Conservation (phyloP, 2,888 invertebrate species). For the Plagodis pulveraria region DNA sequence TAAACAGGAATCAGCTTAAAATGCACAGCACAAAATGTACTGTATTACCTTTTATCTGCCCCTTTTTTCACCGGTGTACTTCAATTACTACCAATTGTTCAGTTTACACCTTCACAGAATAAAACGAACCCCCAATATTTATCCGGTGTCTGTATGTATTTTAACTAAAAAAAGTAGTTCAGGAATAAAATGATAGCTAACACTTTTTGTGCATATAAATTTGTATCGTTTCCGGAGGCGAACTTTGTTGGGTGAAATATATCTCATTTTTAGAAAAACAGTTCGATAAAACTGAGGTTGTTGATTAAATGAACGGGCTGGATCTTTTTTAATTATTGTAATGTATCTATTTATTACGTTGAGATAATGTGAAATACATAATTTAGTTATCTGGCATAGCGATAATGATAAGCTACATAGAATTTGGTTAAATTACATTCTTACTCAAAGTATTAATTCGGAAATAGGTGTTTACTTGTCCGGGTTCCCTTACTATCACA, state of each 20-base stretch:
- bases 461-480: too few relatives aligned
- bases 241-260: background rate
- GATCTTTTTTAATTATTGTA: background rate
- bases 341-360: too few relatives aligned
- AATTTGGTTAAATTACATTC: too few relatives aligned
- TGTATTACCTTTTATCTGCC: slow-evolving; percentile 5
- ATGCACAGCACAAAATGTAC: slow-evolving; percentile 8
- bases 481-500: too few relatives aligned
- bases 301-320: background rate
- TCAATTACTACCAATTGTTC: slow-evolving; percentile 21
- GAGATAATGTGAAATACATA: too few relatives aligned
- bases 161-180: slow-evolving; percentile 13
- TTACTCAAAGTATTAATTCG: too few relatives aligned
- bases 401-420: too few relatives aligned
- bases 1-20: background rate
- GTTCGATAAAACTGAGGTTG: background rate
- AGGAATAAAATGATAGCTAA: slow-evolving; percentile 1
- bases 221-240: background rate
- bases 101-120: slow-evolving; percentile 19
- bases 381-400: too few relatives aligned
- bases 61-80: slow-evolving; percentile 21
- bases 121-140: slow-evolving; percentile 10
- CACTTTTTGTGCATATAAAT: slow-evolving; percentile 3
- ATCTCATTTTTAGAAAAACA: background rate
- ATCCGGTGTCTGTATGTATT: background rate